phyloP scores from a whole-genome alignment of 2,797 vertebrate genomes.

The Tolypeutes matacus region DNA sequence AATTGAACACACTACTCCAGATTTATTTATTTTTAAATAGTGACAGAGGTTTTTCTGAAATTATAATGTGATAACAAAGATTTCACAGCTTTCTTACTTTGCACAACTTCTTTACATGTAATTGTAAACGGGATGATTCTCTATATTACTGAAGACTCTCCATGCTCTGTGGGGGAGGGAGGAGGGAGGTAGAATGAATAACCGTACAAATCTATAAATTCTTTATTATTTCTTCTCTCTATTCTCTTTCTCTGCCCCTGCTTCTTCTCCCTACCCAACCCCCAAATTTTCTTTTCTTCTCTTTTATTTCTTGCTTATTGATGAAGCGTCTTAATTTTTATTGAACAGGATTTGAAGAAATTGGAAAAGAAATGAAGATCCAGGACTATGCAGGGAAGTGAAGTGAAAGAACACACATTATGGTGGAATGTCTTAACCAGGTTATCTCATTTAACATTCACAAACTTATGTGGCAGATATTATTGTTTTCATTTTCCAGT shows the following conservation, averaged over 20 bases:
- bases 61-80: not conserved
- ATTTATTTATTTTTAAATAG: not conserved
- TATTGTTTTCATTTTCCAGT: not conserved
- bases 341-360: not conserved
- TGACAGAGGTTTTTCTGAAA: not conserved
- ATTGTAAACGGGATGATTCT: not conserved
- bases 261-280: not conserved
- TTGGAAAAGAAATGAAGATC: constrained; percentile 18
- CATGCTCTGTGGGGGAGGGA: not conserved
- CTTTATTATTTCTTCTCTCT: not conserved
- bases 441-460: not conserved
- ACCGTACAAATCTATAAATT: not conserved
- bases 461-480: not conserved
- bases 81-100: constrained; percentile 1
- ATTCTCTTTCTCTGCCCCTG: not conserved
- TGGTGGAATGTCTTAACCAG: not conserved
- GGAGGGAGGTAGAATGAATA: not conserved
- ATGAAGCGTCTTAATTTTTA: not conserved
- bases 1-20: not conserved
- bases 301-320: constrained; percentile 33
- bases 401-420: not conserved
- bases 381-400: not conserved
- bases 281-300: not conserved
- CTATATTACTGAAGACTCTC: not conserved
- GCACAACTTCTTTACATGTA: not conserved